Evolutionary conservation across 2,113 vertebrate genomes (phyloP).

Genomic region (Bucco capensis): DNA sequence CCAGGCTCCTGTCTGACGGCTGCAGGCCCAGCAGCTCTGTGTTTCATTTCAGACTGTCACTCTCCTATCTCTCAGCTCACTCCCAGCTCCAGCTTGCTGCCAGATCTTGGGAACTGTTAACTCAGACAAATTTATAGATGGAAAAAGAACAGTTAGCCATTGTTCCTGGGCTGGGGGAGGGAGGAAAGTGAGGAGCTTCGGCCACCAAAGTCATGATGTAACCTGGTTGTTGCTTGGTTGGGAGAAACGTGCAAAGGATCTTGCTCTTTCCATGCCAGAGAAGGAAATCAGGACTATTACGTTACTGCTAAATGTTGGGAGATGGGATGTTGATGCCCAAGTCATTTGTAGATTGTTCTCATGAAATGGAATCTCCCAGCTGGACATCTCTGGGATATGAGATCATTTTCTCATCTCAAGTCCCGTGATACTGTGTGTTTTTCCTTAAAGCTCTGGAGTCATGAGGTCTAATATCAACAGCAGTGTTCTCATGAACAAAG

Average conservation of each 20-base stretch:
- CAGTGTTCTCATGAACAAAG: not conserved
- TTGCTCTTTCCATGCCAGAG: not conserved
- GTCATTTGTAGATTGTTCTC: not conserved
- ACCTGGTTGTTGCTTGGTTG: constrained; percentile 11
- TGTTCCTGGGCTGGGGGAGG: constrained; percentile 49
- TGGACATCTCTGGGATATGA: constrained; percentile 10
- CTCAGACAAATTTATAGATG: constrained; percentile 68
- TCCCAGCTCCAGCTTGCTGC: constrained; percentile 58
- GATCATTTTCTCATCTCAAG: not conserved
- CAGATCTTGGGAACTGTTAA: constrained; percentile 69
- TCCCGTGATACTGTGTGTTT: not conserved
- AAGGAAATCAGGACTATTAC: not conserved
- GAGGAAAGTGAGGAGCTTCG: not conserved
- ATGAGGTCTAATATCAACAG: not conserved
- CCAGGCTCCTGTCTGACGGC: constrained; percentile 87
- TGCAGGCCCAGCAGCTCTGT: constrained; percentile 83
- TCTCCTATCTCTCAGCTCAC: constrained; percentile 78
- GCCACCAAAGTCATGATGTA: constrained; percentile 51
- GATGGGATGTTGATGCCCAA: not conserved
- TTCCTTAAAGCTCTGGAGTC: not conserved
- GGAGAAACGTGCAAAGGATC: not conserved
- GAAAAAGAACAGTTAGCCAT: constrained; percentile 60
- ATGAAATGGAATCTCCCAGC: not conserved
- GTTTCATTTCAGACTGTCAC: constrained; percentile 89
- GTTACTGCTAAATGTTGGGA: not conserved